Base-by-base conservation (phyloP, 2,888 invertebrate species). In the Horisme vitalbata region DNA sequence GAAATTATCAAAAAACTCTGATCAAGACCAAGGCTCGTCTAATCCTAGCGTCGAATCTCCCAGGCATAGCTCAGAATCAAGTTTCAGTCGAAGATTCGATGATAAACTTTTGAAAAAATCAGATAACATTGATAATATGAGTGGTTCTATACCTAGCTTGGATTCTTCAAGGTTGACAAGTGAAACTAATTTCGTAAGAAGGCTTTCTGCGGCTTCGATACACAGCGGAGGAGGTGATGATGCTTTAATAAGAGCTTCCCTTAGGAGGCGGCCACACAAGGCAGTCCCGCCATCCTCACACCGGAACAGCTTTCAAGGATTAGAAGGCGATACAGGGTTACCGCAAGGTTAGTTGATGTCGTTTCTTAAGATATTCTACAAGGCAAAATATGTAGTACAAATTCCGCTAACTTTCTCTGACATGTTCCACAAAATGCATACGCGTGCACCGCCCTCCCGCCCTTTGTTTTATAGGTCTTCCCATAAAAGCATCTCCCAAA, bases 271-370 rank as follows among this genome's bases (percentile, higher is more conserved):
- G 60, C 90, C 92, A 24, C 92, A 92, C 46, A 89, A 87, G 55
- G 74, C 73, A 3, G 76, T 84, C 3, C 78, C 82, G 0, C 73
- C 86, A 1, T 72, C 89, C 8, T 73, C 89, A 12, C 92, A 92
- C 73, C 87, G 92, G 65, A 92, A 92, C 74, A 93, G 92, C 74
- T 92, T 90, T 68, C 92, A 92, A 71, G 92, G 93, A 57, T 79
- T 91, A 46, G 89, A 90, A 59, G 71, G 71, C 4, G 90, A 89
- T 24, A 67, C 80, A 8, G 80, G 78, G 27, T 60, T 86, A 41
- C 83, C 86, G 46, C 71, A 85, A 78, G 82, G 88, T 87, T 73
- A 35, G 36, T 58, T 32, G 26, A 18, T 5, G 18, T 18, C 6
- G 6, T 18, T 18, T 18, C n/a, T n/a, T n/a, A n/a, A n/a, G n/a